These are phyloP conservation scores for Chionis minor DNA, from an alignment of 2,113 vertebrate genomes.

Conservation along the genomic window DNA sequence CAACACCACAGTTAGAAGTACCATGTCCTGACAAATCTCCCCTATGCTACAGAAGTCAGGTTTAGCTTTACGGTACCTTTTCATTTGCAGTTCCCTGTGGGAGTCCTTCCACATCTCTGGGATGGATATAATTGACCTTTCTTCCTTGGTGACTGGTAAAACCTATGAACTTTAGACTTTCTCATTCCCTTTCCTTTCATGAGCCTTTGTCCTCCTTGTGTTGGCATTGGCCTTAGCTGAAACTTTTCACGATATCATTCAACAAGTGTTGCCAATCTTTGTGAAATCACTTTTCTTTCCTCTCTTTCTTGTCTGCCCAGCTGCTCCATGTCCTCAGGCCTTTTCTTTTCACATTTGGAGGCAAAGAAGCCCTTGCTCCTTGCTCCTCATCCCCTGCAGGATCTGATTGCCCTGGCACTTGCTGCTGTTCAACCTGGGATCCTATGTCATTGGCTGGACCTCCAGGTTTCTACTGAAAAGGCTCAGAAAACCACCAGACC, in stretches of 20 bases:
- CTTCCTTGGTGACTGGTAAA: not conserved
- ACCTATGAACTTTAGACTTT: not conserved
- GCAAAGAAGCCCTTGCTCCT: not conserved
- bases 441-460: not conserved
- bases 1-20: not conserved
- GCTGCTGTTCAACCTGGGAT: not conserved
- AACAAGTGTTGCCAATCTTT: not conserved
- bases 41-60: not conserved
- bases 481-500: not conserved
- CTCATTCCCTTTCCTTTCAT: not conserved
- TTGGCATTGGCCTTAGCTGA: not conserved
- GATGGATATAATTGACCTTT: not conserved
- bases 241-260: not conserved
- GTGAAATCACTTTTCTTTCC: not conserved
- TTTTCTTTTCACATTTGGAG: not conserved
- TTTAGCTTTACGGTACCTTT: not conserved
- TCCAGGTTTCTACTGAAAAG: not conserved
- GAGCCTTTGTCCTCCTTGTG: not conserved
- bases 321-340: not conserved
- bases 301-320: not conserved
- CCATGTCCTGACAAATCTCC: not conserved
- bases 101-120: not conserved
- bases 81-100: not conserved
- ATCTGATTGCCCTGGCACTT: not conserved
- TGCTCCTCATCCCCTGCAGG: not conserved